Percentiles rank a stretch among this genome's conserved stretches.
Conservation (phyloP, 2,888 invertebrate species). For the Hypomecis punctinalis region DNA sequence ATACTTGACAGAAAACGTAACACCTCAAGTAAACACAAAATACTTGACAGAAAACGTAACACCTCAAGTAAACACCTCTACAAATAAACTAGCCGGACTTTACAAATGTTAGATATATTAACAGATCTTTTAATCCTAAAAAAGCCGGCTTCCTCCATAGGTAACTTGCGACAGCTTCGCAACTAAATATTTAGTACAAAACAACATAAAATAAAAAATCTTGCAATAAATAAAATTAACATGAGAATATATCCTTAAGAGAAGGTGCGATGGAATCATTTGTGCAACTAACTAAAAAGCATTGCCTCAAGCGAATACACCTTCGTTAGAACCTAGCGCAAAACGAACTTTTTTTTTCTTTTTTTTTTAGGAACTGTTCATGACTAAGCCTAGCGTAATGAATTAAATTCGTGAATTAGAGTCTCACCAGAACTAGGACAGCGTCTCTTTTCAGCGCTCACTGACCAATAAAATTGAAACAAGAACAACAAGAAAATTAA, state of each 20-base stretch:
- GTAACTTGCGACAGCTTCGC: conserved; percentile 23
- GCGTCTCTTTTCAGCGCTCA: no score
- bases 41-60: neutral
- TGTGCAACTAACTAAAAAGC: conserved; percentile 47
- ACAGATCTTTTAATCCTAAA: conserved; percentile 16
- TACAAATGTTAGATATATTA: conserved; percentile 8
- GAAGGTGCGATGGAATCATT: conserved; percentile 42
- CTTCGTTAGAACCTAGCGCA: conserved; percentile 44
- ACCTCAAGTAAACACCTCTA: neutral
- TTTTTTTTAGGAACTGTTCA: conserved; percentile 69
- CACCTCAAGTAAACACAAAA: no score
- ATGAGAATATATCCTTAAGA: conserved; percentile 29
- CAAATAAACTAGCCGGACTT: neutral
- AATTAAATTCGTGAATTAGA: conserved; percentile 65
- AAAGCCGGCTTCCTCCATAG: conserved; percentile 25
- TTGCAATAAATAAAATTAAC: conserved; percentile 39
- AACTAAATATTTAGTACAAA: conserved; percentile 35
- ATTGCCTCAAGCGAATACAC: conserved; percentile 55
- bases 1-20: no score
- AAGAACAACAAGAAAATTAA: no score
- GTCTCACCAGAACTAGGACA: neutral
- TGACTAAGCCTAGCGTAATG: conserved; percentile 59
- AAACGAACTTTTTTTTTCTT: conserved; percentile 53
- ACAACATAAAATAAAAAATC: conserved; percentile 43
- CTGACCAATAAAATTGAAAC: no score